Conservation (phyloP, 2,888 invertebrate genomes). For the Sinodicranocentrus sp. region DNA sequence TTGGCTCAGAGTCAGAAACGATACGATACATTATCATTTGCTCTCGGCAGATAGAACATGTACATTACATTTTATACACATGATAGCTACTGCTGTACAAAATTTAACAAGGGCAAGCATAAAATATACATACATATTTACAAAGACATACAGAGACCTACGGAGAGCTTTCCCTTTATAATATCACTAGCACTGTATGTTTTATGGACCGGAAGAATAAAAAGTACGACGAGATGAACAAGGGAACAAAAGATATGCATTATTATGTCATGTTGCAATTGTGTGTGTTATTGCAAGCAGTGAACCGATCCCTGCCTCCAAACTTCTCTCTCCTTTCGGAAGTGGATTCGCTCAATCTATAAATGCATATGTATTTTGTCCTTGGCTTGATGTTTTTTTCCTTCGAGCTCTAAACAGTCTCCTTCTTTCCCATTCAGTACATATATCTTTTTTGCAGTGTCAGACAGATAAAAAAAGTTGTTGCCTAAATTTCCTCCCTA, state of each 20-base stretch:
- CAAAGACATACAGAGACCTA: too few relatives aligned
- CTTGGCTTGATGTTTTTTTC: slow-evolving; percentile 28
- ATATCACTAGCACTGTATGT: too few relatives aligned
- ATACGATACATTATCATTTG: slow-evolving; percentile 57
- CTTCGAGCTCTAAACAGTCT: slow-evolving; percentile 4
- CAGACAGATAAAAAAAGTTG: slow-evolving; percentile 29
- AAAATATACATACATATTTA: background rate
- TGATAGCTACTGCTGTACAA: background rate
- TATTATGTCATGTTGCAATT: slow-evolving; percentile 53
- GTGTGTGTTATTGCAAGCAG: slow-evolving; percentile 53
- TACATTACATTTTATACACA: background rate
- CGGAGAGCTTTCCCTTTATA: too few relatives aligned
- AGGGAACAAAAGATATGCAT: slow-evolving; percentile 45
- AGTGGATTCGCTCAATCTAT: slow-evolving; percentile 43
- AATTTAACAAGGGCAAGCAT: background rate
- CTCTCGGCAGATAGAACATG: slow-evolving; percentile 30
- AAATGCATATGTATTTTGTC: slow-evolving; percentile 36
- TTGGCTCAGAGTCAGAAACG: slow-evolving; percentile 51
- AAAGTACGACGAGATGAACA: slow-evolving; percentile 53
- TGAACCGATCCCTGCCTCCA: slow-evolving; percentile 37
- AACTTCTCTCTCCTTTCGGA: slow-evolving; percentile 14
- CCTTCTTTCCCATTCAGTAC: background rate
- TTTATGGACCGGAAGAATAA: slow-evolving; percentile 68
- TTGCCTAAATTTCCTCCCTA: slow-evolving; percentile 23
- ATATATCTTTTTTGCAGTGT: slow-evolving; percentile 11